phyloP scores from a whole-genome alignment of 2,888 invertebrate species.

The Dasysyrphus tricinctus region DNA sequence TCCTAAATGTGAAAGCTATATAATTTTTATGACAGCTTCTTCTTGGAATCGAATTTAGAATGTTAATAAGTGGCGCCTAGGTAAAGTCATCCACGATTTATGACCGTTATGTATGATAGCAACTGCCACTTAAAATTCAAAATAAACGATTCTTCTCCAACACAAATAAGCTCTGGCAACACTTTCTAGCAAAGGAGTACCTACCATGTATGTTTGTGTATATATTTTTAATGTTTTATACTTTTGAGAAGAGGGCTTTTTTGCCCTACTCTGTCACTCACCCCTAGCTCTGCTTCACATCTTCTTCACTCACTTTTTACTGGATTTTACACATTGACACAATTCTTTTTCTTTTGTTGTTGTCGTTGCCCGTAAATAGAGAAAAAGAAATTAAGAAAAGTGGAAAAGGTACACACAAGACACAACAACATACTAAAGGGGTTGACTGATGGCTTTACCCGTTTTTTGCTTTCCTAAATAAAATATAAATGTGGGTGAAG shows the following conservation, averaged over 20 bases:
- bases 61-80: not conserved
- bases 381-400: conserved; percentile 57
- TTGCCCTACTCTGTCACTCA: conserved; percentile 61
- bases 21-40: no score
- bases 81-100: not conserved
- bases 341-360: conserved; percentile 62
- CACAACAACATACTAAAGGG: conserved; percentile 26
- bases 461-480: conserved; percentile 55
- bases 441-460: conserved; percentile 55
- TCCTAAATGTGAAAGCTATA: no score
- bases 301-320: conserved; percentile 70
- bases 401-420: conserved; percentile 61
- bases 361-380: conserved; percentile 63
- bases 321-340: conserved; percentile 76
- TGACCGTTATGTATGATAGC: not conserved
- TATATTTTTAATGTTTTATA: conserved; percentile 71
- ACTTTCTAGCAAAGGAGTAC: conserved; percentile 50
- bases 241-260: conserved; percentile 65
- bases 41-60: no score
- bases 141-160: not conserved
- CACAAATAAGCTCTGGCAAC: conserved; percentile 51
- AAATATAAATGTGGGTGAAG: conserved; percentile 38
- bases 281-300: conserved; percentile 60
- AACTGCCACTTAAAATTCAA: not conserved
- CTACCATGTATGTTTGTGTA: conserved; percentile 60